Conservation (phyloP, 2,113 vertebrate species). For the Lophius piscatorius region DNA sequence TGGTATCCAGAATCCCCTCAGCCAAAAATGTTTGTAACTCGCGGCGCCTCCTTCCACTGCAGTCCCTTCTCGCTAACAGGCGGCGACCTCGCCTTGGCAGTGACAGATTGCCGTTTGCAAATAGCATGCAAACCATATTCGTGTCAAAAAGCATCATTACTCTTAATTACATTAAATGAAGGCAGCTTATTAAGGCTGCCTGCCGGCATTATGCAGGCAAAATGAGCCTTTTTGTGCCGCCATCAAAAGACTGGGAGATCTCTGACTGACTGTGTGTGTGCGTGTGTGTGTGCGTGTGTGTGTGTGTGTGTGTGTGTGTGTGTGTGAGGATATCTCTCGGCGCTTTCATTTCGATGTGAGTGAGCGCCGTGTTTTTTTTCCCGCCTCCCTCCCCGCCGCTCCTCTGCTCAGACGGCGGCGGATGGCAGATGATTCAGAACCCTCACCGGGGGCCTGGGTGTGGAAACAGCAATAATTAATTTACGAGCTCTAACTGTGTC, state of each 20-base stretch:
- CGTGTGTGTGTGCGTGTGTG: neutral
- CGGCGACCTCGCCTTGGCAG: conserved; percentile 81
- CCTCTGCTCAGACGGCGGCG: conserved; percentile 12
- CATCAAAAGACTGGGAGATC: neutral
- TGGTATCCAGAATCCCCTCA: too few relatives aligned
- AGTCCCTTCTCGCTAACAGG: neutral
- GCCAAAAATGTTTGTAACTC: neutral
- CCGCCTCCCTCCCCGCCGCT: conserved; percentile 32
- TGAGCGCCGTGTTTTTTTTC: conserved; percentile 1
- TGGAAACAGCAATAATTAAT: conserved; percentile 31
- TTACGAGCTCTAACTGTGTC: conserved; percentile 28
- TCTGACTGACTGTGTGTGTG: neutral
- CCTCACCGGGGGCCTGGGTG: conserved; percentile 5
- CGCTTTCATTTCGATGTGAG: conserved; percentile 4
- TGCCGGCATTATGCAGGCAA: conserved; percentile 21
- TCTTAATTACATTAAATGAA: conserved; percentile 87
- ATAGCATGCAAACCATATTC: conserved; percentile 80
- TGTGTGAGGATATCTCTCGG: neutral
- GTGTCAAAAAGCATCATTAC: conserved; percentile 88
- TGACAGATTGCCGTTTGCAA: conserved; percentile 84
- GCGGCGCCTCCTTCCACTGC: neutral
- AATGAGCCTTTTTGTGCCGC: conserved; percentile 27
- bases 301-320: neutral
- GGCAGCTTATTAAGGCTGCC: conserved; percentile 35
- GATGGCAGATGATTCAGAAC: conserved; percentile 26